Base-by-base conservation (phyloP, 2,113 vertebrate species). In the Dinomys branickii region DNA sequence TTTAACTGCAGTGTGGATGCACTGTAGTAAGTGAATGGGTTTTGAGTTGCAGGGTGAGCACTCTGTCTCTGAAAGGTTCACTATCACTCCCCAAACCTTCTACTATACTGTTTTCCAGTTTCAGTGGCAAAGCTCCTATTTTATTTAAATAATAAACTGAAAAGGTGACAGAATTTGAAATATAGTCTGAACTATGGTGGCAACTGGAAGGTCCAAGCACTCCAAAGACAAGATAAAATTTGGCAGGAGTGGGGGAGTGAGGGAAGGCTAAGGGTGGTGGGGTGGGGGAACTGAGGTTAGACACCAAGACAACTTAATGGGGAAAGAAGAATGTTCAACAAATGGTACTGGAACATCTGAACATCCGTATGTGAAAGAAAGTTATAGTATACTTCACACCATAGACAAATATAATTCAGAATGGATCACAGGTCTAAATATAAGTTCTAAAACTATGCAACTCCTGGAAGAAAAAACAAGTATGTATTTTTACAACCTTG, bases 301-400 rank as follows among this genome's bases (percentile, higher is more conserved):
- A 52, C 30, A 86, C 26, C 14, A 41, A 90, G 19, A 86, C 38
- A 94, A 44, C 52, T 52, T 59, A 84, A 56, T 47, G 20, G 33
- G n/a, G 30, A 94, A 61, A 86, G 58, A 94, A 90, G 58, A 96
- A 83, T 1, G 90, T 22, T 47, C 59, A 69, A 69, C 78, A 52
- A 26, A 50, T 92, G 17, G 75, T 13, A 54, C 88, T 5, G 30
- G 41, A 30, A 80, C 47, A 89, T 14, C 30, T 35, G 63, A 33
- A 33, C 30, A 67, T 67, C 33, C 65, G 35, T 16, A 35, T 69
- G 65, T 19, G 35, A 67, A 93, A 73, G 38, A 88, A 94, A 52
- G 20, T 65, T 90, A 54, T 47, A 84, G 22, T 26, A 30, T 47
- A 61, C 33, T 69, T 63, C 38, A 65, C 4, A 65, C 28, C 61